These are phyloP conservation scores for Platypus cylindrus DNA, from an alignment of 2,888 invertebrate species.

Conservation along the genomic window DNA sequence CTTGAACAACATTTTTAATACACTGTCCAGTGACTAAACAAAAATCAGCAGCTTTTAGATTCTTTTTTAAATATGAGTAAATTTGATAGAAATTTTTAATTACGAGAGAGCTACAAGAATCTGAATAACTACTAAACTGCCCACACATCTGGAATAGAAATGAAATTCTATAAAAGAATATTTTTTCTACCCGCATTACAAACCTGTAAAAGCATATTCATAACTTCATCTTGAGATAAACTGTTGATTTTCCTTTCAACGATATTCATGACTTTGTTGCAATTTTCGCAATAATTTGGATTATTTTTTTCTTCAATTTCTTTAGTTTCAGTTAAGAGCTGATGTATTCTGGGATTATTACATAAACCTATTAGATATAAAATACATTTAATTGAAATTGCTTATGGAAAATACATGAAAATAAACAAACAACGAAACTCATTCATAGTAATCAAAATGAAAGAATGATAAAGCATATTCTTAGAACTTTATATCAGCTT, in stretches of 20 bases:
- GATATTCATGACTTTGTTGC: conserved; percentile 40
- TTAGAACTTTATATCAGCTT: too few species aligned
- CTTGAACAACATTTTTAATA: conserved; percentile 49
- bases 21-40: conserved; percentile 73
- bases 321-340: conserved; percentile 43
- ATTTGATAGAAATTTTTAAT: conserved; percentile 63
- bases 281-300: conserved; percentile 34
- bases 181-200: conserved; percentile 8
- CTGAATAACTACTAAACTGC: conserved; percentile 57
- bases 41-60: conserved; percentile 50
- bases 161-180: not conserved
- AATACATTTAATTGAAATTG: conserved; percentile 1
- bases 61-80: conserved; percentile 45
- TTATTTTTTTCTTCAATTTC: conserved; percentile 12
- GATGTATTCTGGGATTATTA: conserved; percentile 61
- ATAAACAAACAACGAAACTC: too few species aligned
- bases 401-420: too few species aligned
- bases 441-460: too few species aligned
- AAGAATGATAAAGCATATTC: too few species aligned
- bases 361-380: conserved; percentile 48
- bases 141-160: conserved; percentile 44
- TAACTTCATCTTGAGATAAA: conserved; percentile 43
- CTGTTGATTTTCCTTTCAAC: conserved; percentile 42
- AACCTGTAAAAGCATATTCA: conserved; percentile 43
- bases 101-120: conserved; percentile 64